Evolutionary conservation across 2,797 vertebrate genomes (phyloP).

Genomic region (Etheostoma nigrum): DNA sequence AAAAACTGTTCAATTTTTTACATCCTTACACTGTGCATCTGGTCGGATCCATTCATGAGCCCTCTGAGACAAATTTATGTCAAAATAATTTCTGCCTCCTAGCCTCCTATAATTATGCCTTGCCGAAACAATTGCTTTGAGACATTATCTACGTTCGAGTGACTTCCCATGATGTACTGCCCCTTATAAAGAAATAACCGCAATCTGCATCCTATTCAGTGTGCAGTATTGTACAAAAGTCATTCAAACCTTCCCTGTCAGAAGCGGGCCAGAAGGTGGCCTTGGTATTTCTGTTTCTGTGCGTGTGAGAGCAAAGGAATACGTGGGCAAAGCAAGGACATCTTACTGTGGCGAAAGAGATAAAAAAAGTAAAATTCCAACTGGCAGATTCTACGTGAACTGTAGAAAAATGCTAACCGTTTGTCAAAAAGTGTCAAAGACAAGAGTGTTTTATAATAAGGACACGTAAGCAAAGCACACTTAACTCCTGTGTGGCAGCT

Average conservation of each 20-base stretch:
- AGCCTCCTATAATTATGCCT: slow-evolving; percentile 5
- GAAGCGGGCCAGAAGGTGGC: slow-evolving; percentile 19
- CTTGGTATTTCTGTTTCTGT: slow-evolving; percentile 32
- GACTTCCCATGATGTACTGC: background rate
- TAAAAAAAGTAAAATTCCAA: background rate
- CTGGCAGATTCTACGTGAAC: background rate
- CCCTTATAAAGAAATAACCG: background rate
- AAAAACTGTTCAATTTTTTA: slow-evolving; percentile 22
- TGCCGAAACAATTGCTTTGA: slow-evolving; percentile 7
- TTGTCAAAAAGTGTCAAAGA: background rate
- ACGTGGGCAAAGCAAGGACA: slow-evolving; percentile 27
- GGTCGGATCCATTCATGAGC: slow-evolving; percentile 16
- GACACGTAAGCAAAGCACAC: background rate
- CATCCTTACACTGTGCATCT: slow-evolving; percentile 12
- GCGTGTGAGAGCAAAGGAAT: slow-evolving; percentile 10
- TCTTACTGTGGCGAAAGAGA: background rate
- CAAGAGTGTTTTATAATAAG: background rate
- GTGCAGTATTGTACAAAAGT: background rate
- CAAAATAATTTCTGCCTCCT: slow-evolving; percentile 10
- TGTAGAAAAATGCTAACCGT: background rate
- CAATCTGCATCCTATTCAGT: slow-evolving; percentile 1
- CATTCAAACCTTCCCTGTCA: slow-evolving; percentile 15
- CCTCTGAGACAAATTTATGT: background rate
- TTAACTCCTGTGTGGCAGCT: background rate
- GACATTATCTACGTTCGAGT: slow-evolving; percentile 7